These are phyloP conservation scores for Rhopalosiphum nymphaeae DNA, from an alignment of 2,888 invertebrate genomes.

Conservation along the genomic window DNA sequence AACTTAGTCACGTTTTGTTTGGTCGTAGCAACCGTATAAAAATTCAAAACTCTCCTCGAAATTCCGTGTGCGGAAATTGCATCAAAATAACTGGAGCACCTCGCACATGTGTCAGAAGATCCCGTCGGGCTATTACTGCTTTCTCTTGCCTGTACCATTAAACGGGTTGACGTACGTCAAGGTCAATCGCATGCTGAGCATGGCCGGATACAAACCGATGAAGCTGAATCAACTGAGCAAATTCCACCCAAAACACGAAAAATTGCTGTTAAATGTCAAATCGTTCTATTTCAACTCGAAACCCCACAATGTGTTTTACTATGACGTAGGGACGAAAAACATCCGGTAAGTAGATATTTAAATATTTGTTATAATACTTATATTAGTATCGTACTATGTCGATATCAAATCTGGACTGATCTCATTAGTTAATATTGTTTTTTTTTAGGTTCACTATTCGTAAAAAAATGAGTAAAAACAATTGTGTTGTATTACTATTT, in stretches of 20 bases:
- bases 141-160: neutral
- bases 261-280: neutral
- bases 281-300: neutral
- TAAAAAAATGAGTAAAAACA: neutral
- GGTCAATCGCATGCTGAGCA: neutral
- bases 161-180: fast-evolving
- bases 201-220: neutral
- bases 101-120: neutral
- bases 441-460: neutral
- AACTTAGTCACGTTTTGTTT: neutral
- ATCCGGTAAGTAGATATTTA: constrained; percentile 7
- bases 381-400: neutral
- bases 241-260: neutral
- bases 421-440: neutral
- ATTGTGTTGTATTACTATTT: neutral
- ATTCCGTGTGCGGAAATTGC: neutral
- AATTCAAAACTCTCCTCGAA: fast-evolving
- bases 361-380: neutral
- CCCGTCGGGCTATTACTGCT: neutral
- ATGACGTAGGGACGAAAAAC: neutral
- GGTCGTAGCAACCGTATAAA: neutral
- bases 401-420: neutral
- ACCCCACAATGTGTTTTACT: neutral
- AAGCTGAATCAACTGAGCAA: neutral
- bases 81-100: neutral